Conservation (phyloP, 2,113 vertebrate genomes). For the Amphiprion ocellaris region DNA sequence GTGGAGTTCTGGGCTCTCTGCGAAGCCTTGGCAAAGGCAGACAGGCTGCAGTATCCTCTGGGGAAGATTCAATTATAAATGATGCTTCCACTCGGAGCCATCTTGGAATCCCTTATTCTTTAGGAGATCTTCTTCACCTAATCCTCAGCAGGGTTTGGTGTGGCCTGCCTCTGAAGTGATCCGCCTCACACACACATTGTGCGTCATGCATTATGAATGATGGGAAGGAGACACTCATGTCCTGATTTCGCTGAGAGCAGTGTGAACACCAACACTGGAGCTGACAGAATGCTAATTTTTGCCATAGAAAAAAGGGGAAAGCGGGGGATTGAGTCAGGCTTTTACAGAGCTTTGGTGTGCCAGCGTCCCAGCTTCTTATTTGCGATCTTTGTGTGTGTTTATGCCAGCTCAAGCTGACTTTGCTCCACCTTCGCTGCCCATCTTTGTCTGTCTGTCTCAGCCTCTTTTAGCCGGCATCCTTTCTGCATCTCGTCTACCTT, state of each 20-base stretch:
- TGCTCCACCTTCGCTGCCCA: constrained; percentile 41
- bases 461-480: constrained; percentile 35
- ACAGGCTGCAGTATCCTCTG: constrained; percentile 70
- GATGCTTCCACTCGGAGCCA: constrained; percentile 80
- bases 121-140: constrained; percentile 78
- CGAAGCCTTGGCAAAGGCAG: constrained; percentile 72
- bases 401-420: constrained; percentile 25
- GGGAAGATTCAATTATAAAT: constrained; percentile 86
- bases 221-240: constrained; percentile 69
- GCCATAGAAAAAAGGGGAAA: neutral
- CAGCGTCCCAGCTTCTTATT: constrained; percentile 30
- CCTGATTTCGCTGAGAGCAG: constrained; percentile 71
- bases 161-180: constrained; percentile 67
- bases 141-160: constrained; percentile 75
- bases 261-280: constrained; percentile 47
- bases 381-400: constrained; percentile 18
- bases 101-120: constrained; percentile 81
- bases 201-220: constrained; percentile 80
- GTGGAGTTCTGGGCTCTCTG: constrained; percentile 54
- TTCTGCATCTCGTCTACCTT: neutral
- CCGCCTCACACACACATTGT: constrained; percentile 62
- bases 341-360: constrained; percentile 26
- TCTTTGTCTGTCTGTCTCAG: constrained; percentile 35
- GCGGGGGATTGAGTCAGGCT: constrained; percentile 18
- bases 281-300: constrained; percentile 65